Base-by-base conservation (phyloP, 2,797 vertebrate genomes). In the Cyclopterus lumpus region DNA sequence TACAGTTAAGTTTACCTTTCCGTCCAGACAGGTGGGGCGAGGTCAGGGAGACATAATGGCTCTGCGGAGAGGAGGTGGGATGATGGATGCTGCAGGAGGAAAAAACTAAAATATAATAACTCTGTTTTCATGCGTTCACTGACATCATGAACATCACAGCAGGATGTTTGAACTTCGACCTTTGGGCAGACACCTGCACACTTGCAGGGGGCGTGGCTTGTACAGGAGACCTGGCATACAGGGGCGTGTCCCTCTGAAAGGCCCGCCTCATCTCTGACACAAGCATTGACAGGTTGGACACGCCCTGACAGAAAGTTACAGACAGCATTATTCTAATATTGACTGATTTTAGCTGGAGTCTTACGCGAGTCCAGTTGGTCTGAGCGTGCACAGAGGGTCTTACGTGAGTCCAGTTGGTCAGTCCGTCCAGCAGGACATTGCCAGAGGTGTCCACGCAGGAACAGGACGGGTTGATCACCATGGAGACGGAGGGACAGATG, bases 241-340 rank as follows among this genome's bases (percentile, higher is more conserved):
- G 93, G 8, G 95, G 95, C 1, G 90, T 91, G 75, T 92, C 88
- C 59, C 85, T 86, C 63, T 93, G 92, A 85, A 95, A 95, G 3
- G 90, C 92, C n/a, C 16, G 75, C 40, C 87, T 92, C 93, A 95
- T 94, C 80, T 95, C 94, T 48, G 93, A 90, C 77, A 95, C 34
- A 0, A 95, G 91, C 30, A 85, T 82, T 2, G 89, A 81, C 18
- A 95, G 83, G 73, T 82, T 92, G 69, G 93, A 94, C 72, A 86
- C 74, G 1, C 91, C 92, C 95, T 95, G 71, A 36, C 26, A 79
- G 66, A 73, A 61, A 86, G 72, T 65, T 26, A 79, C 40, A 81
- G 0, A 55, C 12, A 59, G 20, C 4, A 15, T 54, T 7, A 59
- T 59, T 30, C 57, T 49, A 22, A 36, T 36, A 36, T 36, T 8